Evolutionary conservation across 1,140 invertebrate species (phyloP), one percentile per base, ranked within the genome.

Genomic region (Plutomurus gul): DNA sequence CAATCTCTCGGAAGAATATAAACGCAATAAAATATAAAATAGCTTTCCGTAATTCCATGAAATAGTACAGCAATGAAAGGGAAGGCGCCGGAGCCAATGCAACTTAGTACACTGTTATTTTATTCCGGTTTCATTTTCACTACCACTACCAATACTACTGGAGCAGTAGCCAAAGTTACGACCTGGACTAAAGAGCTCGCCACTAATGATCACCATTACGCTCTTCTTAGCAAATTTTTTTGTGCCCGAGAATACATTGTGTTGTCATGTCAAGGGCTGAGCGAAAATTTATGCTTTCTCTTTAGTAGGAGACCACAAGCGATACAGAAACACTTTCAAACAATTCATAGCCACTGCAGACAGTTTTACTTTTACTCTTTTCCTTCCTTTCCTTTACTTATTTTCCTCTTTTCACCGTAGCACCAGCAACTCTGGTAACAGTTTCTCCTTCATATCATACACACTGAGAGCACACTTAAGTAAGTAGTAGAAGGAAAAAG

Each of bases 221-320:
- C 56, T 65, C 56, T 30, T 65, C 56, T 65, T 65, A 65, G 56
- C 56, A 65, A 65, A 65, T 65, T 65, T 65, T n/a, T 65, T 65
- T 65, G 56, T 65, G 56, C 27, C 36, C 36, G 36, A 30, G 36
- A 65, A 65, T 65, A 65, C 56, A 65, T 65, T 65, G 56, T 65
- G 27, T 10, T 65, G 56, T 65, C 56, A 65, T 65, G 56, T 65
- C 27, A 65, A 65, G 56, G 56, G 56, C 56, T 65, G 56, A 65
- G 56, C 56, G 56, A 30, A 65, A 65, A 65, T 65, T 65, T 65
- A 65, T 65, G 27, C 27, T 30, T 7, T 25, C 56, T 65, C 56
- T 65, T 65, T 65, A 65, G 27, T 36, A 33, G 56, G 27, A 65
- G 36, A 51, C 47, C 47, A 22, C 47, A 65, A 65, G 56, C 56